These are phyloP conservation scores for Coregonus sp. DNA, from an alignment of 2,797 vertebrate genomes.

Conservation along the genomic window DNA sequence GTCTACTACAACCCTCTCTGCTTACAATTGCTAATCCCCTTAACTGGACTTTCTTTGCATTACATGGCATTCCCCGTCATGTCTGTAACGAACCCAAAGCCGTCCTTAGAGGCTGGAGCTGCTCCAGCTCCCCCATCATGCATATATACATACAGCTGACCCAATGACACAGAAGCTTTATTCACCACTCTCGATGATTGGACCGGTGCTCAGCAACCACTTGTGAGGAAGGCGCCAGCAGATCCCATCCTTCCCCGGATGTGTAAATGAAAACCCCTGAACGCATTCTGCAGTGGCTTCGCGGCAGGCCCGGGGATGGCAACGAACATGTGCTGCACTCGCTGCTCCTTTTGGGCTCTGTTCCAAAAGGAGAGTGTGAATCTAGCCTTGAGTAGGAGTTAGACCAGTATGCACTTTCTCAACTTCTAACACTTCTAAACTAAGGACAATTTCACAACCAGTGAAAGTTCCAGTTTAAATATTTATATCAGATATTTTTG, in stretches of 20 bases:
- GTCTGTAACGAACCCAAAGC: slow-evolving; percentile 47
- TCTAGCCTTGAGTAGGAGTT: slow-evolving; percentile 42
- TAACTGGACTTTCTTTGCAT: background rate
- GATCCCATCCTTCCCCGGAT: slow-evolving; percentile 42
- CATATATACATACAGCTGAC: slow-evolving; percentile 30
- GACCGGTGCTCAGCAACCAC: slow-evolving; percentile 28
- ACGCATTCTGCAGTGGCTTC: slow-evolving; percentile 47
- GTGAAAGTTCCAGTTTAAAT: background rate
- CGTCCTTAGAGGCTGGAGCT: slow-evolving; percentile 54
- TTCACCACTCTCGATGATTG: slow-evolving; percentile 28
- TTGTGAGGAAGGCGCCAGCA: slow-evolving; percentile 42
- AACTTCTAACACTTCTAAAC: too few relatives aligned
- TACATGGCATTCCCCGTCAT: background rate
- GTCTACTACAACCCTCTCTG: slow-evolving; percentile 15
- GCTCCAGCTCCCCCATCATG: slow-evolving; percentile 50
- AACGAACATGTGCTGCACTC: slow-evolving; percentile 38
- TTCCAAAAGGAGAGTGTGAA: slow-evolving; percentile 52
- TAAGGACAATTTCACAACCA: background rate
- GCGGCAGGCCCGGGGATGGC: slow-evolving; percentile 8
- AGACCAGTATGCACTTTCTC: slow-evolving; percentile 50
- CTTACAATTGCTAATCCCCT: slow-evolving; percentile 28
- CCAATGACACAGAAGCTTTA: slow-evolving; percentile 29
- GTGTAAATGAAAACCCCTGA: slow-evolving; percentile 53
- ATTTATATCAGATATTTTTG: background rate
- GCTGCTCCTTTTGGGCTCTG: slow-evolving; percentile 30